A percentile compares a stretch with the other conserved stretches of the same genome.
Conservation (phyloP, 1,140 invertebrate genomes). For the Ephestia elutella region DNA sequence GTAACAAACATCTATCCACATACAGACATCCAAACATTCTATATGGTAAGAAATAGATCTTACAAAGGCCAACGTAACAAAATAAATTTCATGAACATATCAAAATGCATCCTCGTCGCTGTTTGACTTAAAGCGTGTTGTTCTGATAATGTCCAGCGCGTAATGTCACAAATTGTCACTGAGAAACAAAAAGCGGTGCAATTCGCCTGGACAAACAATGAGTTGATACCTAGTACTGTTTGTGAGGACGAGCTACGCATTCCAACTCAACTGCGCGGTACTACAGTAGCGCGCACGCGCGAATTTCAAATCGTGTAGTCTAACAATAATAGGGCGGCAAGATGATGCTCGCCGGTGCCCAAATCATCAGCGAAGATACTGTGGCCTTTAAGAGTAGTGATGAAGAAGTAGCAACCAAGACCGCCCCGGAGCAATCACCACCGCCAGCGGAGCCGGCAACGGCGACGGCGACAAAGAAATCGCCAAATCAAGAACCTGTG, state of each 20-base stretch:
- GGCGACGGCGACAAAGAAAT: constrained; percentile 53
- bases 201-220: constrained; percentile 41
- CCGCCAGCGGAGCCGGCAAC: constrained; percentile 5
- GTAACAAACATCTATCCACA: no score
- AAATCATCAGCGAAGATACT: constrained; percentile 52
- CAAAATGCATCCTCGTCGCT: background rate
- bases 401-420: constrained; percentile 12
- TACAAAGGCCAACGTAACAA: no score
- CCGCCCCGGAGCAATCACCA: constrained; percentile 13
- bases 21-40: no score
- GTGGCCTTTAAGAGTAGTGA: constrained; percentile 31
- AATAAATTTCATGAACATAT: no score
- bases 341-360: constrained; percentile 65
- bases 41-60: no score
- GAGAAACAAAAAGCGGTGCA: constrained; percentile 27
- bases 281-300: constrained; percentile 33
- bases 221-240: constrained; percentile 22
- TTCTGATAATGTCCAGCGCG: constrained; percentile 18
- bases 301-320: constrained; percentile 21
- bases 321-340: constrained; percentile 18
- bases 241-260: constrained; percentile 17
- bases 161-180: constrained; percentile 42
- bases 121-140: constrained; percentile 23
- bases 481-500: constrained; percentile 75
- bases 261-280: constrained; percentile 39